A percentile compares a stretch with the other conserved stretches of the same genome.
These are phyloP conservation scores for Podarcis siculus DNA, from an alignment of 2,797 vertebrate species.

Conservation along the genomic window DNA sequence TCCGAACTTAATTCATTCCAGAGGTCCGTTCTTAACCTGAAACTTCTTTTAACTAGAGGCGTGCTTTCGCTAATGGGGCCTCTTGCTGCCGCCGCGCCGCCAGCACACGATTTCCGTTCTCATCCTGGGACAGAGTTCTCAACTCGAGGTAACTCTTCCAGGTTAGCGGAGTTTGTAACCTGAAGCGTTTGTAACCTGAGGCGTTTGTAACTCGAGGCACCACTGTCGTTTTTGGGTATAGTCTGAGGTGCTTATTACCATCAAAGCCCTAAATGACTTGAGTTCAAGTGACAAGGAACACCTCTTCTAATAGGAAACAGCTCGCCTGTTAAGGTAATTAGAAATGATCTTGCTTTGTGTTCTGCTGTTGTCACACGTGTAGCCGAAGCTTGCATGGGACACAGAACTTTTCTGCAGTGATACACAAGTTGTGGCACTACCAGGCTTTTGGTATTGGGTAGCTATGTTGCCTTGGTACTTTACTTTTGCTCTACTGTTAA, in stretches of 20 bases:
- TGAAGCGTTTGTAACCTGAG: too few species aligned
- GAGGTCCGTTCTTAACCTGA: too few species aligned
- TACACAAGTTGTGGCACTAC: neutral
- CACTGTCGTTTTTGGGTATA: neutral
- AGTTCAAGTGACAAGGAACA: too few species aligned
- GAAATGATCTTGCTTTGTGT: neutral
- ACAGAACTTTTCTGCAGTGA: neutral
- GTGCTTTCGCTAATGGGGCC: too few species aligned
- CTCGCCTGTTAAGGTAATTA: neutral
- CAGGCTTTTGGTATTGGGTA: neutral
- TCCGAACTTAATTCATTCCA: too few species aligned
- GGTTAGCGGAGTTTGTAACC: too few species aligned
- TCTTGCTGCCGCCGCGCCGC: too few species aligned
- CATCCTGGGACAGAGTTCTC: too few species aligned
- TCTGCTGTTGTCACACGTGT: neutral
- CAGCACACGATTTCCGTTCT: too few species aligned
- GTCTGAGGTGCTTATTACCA: neutral
- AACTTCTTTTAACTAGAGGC: too few species aligned
- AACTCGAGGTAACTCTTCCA: too few species aligned
- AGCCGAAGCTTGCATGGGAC: neutral
- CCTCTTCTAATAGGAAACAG: neutral
- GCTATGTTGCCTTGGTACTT: neutral
- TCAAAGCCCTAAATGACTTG: neutral
- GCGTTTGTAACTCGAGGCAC: too few species aligned
- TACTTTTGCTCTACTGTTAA: neutral